Evolutionary conservation across 2,113 vertebrate genomes (phyloP), one percentile per base, ranked within the genome.

Genomic region (Ailuropoda melanoleuca): DNA sequence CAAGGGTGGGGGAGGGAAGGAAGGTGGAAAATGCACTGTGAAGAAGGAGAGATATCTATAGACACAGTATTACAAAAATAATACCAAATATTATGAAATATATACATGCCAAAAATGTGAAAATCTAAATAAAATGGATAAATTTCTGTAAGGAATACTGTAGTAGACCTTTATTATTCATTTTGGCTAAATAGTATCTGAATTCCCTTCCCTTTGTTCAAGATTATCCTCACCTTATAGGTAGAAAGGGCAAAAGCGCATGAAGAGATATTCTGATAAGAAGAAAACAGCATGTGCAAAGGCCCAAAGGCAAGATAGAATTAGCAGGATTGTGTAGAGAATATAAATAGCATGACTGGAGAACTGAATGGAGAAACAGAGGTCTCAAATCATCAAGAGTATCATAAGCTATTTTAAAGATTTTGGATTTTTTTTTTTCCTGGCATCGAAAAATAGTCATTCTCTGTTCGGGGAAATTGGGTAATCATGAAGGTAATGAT

Each of bases 41-140:
- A 55, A 70, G 60, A 70, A 64, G 29, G 10, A 64, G 7, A 46
- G 70, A 48, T 64, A 93, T 39, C 6, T 46, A 15, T 70, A 48
- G 9, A 64, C 6, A 72, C 0, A 90, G 11, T 55, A 91, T 55
- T 37, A 64, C 7, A 90, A 72, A 90, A 72, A 48, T 43, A 86
- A 31, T 55, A 39, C 2, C 85, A 78, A 84, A 43, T 80, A 90
- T 56, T 29, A 86, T 56, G 13, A 80, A 60, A 89, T 29, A 39
- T 46, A 24, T 13, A 53, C 19, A 62, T 58, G 3, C 24, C 34
- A 4, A 81, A 93, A 74, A 21, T 60, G 12, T 70, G 29, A 93
- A 83, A 84, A 84, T 14, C 46, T 92, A 89, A 60, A 72, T 86
- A 70, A 97, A 39, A 78, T 78, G 0, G 10, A 72, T 37, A 84